Evolutionary conservation across 2,888 invertebrate genomes (phyloP).

Genomic region (Petrolisthes cinctipes): DNA sequence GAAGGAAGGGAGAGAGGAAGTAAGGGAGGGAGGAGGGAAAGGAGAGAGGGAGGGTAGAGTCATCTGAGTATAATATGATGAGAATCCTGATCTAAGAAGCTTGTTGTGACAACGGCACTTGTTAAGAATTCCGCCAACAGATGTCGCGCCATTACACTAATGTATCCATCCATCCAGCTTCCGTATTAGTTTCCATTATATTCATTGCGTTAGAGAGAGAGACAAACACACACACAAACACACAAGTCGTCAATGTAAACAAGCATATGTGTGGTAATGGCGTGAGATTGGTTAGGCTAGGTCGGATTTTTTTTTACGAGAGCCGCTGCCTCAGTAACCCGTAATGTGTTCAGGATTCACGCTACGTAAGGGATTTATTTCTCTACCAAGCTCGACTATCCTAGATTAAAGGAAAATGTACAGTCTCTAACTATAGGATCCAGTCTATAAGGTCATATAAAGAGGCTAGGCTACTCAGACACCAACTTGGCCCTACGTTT

Average conservation of each 20-base stretch:
- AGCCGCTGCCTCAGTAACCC: conserved; percentile 35
- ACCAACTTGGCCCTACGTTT: too few species aligned
- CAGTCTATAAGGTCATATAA: too few species aligned
- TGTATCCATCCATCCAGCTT: too few species aligned
- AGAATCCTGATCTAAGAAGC: conserved; percentile 40
- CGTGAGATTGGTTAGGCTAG: neutral
- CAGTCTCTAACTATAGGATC: neutral
- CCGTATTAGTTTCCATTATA: neutral
- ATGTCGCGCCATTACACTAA: neutral
- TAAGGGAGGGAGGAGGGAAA: neutral
- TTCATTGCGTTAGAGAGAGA: neutral
- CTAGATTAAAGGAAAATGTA: neutral
- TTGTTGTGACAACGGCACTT: conserved; percentile 9
- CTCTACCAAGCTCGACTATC: conserved; percentile 15
- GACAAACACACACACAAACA: neutral
- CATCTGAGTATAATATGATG: neutral
- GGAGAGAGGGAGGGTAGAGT: neutral
- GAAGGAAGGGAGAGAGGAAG: neutral
- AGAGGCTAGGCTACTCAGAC: too few species aligned
- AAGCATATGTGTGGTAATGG: too few species aligned
- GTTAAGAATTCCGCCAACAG: conserved; percentile 2
- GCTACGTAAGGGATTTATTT: conserved; percentile 26
- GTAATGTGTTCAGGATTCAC: conserved; percentile 42
- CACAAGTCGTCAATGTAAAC: neutral
- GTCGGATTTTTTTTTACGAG: neutral